Conservation (phyloP, 1,140 invertebrate species). For the Drosophila obscura region DNA sequence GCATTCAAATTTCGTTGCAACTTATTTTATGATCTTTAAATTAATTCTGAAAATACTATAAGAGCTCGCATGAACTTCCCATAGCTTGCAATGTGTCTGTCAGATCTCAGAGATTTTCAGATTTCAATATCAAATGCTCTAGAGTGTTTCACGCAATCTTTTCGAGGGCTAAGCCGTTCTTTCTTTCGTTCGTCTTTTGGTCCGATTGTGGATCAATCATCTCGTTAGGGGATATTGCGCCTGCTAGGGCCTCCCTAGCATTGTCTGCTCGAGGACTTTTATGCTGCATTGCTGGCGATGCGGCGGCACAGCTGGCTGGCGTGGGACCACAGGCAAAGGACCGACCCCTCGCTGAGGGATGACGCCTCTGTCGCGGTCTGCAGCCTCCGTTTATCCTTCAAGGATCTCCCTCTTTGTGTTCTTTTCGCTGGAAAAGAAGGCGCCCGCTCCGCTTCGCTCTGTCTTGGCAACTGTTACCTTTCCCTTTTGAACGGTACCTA, state of each 20-base stretch:
- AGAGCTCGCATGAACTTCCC: no score
- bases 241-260: neutral
- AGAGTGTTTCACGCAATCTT: neutral
- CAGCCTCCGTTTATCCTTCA: constrained; percentile 51
- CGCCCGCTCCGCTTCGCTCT: constrained; percentile 2
- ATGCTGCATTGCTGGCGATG: constrained; percentile 9
- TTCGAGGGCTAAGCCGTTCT: neutral
- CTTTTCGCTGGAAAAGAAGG: constrained; percentile 32
- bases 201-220: constrained; percentile 52
- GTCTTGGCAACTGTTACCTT: constrained; percentile 69
- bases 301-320: constrained; percentile 51
- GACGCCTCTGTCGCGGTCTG: constrained; percentile 62
- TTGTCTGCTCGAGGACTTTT: constrained; percentile 39
- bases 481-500: constrained; percentile 47
- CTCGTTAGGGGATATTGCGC: constrained; percentile 35
- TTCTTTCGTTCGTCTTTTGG: no score
- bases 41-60: no score
- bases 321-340: constrained; percentile 3
- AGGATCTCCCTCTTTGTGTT: constrained; percentile 8
- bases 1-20: no score
- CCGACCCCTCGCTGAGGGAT: constrained; percentile 63
- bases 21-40: no score
- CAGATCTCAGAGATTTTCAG: no score
- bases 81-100: no score
- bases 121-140: no score